phyloP scores from a whole-genome alignment of 2,797 vertebrate genomes.

The Crax fasciolata region DNA sequence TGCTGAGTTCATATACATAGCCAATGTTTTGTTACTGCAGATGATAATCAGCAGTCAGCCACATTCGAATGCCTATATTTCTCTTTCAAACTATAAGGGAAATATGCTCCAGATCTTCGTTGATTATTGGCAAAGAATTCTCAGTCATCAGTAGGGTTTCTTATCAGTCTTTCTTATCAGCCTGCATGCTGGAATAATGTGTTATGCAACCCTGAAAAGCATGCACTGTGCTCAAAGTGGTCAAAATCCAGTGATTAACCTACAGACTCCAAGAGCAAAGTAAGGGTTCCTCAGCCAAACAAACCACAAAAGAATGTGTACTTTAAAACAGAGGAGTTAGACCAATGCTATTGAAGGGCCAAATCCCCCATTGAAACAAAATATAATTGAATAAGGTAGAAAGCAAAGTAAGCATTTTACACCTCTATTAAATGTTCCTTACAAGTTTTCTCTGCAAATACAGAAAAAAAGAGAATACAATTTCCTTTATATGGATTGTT shows the following conservation, averaged over 20 bases:
- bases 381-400: slow-evolving; percentile 62
- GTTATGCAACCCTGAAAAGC: neutral
- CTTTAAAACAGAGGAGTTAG: slow-evolving; percentile 25
- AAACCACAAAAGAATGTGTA: slow-evolving; percentile 45
- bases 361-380: slow-evolving; percentile 20
- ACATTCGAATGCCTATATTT: neutral
- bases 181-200: neutral
- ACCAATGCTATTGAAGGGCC: rapidly evolving
- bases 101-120: neutral
- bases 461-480: slow-evolving; percentile 28
- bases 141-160: neutral
- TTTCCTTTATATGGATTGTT: slow-evolving; percentile 42
- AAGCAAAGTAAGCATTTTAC: slow-evolving; percentile 64
- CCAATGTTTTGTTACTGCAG: neutral
- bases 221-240: neutral
- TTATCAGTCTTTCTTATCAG: neutral
- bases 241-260: slow-evolving; percentile 6
- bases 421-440: slow-evolving; percentile 59
- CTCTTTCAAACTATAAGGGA: neutral
- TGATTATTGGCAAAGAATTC: neutral
- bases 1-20: neutral
- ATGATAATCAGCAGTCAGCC: neutral
- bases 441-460: slow-evolving; percentile 48
- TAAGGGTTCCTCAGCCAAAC: slow-evolving; percentile 29
- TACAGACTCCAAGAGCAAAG: neutral